phyloP scores from a whole-genome alignment of 2,888 invertebrate species.

The Eilema depressum region DNA sequence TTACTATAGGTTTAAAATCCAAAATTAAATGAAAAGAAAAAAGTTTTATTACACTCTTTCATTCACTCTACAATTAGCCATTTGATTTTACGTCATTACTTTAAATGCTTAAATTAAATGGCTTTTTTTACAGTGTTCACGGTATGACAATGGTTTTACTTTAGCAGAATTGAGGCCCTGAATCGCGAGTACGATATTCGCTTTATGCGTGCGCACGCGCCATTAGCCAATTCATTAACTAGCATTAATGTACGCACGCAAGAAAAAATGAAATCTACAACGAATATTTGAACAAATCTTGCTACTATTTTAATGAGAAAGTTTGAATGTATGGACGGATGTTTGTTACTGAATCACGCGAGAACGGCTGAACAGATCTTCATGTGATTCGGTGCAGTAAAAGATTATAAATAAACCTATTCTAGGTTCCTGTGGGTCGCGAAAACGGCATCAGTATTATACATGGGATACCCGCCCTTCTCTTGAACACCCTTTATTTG shows the following conservation, averaged over 20 bases:
- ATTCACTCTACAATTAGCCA: no score
- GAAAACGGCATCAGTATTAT: no score
- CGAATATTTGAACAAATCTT: constrained; percentile 8
- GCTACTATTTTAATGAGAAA: background rate
- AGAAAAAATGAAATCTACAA: constrained; percentile 10
- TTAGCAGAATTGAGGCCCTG: no score
- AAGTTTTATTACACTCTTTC: no score
- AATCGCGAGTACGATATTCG: constrained; percentile 45
- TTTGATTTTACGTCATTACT: no score
- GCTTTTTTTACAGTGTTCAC: no score
- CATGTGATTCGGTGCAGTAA: background rate
- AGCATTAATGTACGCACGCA: constrained; percentile 28
- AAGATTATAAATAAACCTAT: background rate
- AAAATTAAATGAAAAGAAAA: no score
- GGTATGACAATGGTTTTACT: no score
- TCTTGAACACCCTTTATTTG: background rate
- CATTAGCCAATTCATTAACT: constrained; percentile 46
- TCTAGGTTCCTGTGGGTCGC: background rate
- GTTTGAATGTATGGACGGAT: background rate
- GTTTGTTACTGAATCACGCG: background rate
- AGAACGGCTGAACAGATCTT: background rate
- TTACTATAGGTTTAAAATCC: no score
- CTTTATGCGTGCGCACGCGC: constrained; percentile 39
- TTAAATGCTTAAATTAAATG: no score
- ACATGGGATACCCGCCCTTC: background rate